Conservation (phyloP, 2,888 invertebrate genomes). For the Sesia bembeciformis region DNA sequence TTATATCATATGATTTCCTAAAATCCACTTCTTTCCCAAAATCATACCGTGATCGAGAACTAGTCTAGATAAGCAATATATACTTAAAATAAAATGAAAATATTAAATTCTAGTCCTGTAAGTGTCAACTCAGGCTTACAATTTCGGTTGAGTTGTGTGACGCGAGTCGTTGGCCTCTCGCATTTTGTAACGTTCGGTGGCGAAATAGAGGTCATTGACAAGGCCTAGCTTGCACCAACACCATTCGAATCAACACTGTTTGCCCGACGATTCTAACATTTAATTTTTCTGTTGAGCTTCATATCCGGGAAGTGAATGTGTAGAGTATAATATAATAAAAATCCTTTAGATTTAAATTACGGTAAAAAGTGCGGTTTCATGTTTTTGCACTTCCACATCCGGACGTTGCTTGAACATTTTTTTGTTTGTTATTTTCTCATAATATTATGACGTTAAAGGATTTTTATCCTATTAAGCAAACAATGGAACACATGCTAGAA, state of each 20-base stretch:
- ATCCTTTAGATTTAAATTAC: background rate
- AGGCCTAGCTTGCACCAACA: slow-evolving; percentile 51
- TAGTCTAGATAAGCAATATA: too few relatives aligned
- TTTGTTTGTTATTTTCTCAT: background rate
- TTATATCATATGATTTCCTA: too few relatives aligned
- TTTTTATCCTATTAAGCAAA: background rate
- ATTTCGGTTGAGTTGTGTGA: background rate
- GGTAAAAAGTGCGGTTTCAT: background rate
- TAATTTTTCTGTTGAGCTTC: slow-evolving; percentile 11
- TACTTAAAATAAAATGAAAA: too few relatives aligned
- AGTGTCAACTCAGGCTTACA: background rate
- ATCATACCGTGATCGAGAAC: too few relatives aligned
- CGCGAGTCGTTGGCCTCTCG: slow-evolving; percentile 41
- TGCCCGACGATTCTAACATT: slow-evolving; percentile 1
- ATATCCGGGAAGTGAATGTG: slow-evolving; percentile 4
- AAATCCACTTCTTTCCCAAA: too few relatives aligned
- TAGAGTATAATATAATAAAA: background rate
- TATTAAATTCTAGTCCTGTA: too few relatives aligned
- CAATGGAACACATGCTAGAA: background rate
- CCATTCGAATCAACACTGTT: slow-evolving; percentile 23
- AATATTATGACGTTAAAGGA: background rate
- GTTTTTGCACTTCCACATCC: slow-evolving; percentile 23
- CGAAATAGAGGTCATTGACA: slow-evolving; percentile 72
- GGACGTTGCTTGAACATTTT: slow-evolving; percentile 7
- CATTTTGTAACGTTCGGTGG: slow-evolving; percentile 51